Evolutionary conservation across 2,797 vertebrate genomes (phyloP).

Genomic region (Coendou prehensilis): DNA sequence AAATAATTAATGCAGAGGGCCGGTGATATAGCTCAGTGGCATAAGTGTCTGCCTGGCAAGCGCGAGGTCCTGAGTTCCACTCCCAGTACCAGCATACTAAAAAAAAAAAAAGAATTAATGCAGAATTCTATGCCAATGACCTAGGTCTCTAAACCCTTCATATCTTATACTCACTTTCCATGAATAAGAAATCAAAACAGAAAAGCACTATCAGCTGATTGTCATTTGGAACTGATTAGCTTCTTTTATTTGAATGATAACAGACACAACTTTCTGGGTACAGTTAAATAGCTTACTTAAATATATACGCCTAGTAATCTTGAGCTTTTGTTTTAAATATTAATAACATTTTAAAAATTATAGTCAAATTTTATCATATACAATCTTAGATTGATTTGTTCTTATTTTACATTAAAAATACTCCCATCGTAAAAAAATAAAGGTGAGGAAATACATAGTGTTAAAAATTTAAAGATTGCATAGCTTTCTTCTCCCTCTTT

Average conservation of each 20-base stretch:
- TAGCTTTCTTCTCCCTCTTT: not conserved
- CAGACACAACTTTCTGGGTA: not conserved
- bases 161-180: not conserved
- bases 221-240: not conserved
- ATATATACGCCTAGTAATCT: not conserved
- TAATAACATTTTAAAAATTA: not conserved
- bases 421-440: not conserved
- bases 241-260: constrained; percentile 5
- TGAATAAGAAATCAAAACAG: constrained; percentile 53
- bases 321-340: not conserved
- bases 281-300: not conserved
- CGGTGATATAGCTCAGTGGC: too few relatives aligned
- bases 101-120: constrained; percentile 57
- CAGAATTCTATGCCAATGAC: not conserved
- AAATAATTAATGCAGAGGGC: constrained; percentile 63
- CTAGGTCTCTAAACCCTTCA: not conserved
- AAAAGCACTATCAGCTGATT: not conserved
- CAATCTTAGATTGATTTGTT: not conserved
- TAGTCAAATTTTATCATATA: not conserved
- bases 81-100: too few relatives aligned
- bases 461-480: not conserved
- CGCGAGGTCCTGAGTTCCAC: too few relatives aligned
- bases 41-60: too few relatives aligned
- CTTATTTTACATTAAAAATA: constrained; percentile 19
- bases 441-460: not conserved